phyloP scores from a whole-genome alignment of 1,140 invertebrate genomes.

The Drosophila nebulosa region DNA sequence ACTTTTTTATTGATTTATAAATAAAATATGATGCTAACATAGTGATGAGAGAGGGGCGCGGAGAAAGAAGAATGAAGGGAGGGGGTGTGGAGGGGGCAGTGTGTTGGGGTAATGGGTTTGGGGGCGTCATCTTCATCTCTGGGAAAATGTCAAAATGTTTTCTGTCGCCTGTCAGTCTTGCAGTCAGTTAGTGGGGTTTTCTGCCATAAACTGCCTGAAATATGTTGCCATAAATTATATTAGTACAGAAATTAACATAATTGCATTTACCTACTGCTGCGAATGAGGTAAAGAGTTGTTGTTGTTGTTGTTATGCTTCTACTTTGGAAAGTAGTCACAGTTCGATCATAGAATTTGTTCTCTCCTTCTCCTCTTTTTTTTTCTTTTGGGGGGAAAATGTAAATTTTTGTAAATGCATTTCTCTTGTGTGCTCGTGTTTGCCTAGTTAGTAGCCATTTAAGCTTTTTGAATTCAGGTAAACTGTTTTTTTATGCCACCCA shows the following conservation, averaged over 20 bases:
- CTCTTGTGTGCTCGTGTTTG: slow-evolving; percentile 34
- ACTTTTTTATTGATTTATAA: slow-evolving; percentile 47
- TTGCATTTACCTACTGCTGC: slow-evolving; percentile 65
- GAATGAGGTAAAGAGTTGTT: background rate
- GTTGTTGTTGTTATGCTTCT: slow-evolving; percentile 21
- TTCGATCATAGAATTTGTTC: slow-evolving; percentile 40
- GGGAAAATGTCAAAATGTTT: slow-evolving; percentile 54
- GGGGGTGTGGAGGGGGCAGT: background rate
- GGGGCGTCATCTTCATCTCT: slow-evolving; percentile 6
- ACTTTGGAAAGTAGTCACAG: slow-evolving; percentile 71
- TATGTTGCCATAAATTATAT: slow-evolving; percentile 67
- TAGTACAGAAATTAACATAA: slow-evolving; percentile 65
- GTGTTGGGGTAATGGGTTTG: background rate
- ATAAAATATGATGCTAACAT: slow-evolving; percentile 32
- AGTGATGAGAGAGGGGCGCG: background rate
- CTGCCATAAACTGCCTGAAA: slow-evolving; percentile 56
- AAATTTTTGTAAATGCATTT: slow-evolving; percentile 74
- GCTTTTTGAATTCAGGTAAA: background rate
- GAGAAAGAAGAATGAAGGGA: too few species aligned
- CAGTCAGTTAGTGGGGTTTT: slow-evolving; percentile 44
- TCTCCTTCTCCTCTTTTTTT: background rate
- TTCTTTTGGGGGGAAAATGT: slow-evolving; percentile 53
- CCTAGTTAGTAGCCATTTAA: background rate
- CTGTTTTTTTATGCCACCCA: slow-evolving; percentile 32
- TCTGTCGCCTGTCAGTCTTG: slow-evolving; percentile 34